These are phyloP conservation scores for Merluccius polli DNA, from an alignment of 2,797 vertebrate genomes.

Conservation along the genomic window DNA sequence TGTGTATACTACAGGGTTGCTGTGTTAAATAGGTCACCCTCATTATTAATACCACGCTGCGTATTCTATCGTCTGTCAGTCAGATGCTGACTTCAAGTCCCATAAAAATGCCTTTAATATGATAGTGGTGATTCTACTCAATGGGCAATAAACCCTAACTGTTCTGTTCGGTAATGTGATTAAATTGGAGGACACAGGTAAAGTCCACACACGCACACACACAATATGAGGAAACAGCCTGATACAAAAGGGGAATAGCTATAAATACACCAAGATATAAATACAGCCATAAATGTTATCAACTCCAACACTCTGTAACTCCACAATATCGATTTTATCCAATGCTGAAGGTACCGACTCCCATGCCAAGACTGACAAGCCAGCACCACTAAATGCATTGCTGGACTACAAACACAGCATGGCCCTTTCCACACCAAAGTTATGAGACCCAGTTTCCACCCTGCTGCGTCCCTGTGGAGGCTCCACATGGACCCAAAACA, in stretches of 20 bases:
- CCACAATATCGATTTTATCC: too few species aligned
- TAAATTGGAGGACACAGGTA: not conserved
- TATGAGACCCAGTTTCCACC: too few species aligned
- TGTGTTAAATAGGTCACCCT: conserved; percentile 57
- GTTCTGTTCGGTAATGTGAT: not conserved
- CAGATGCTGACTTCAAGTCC: conserved; percentile 7
- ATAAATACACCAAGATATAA: too few species aligned
- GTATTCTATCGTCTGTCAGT: conserved; percentile 34
- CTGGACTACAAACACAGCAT: too few species aligned
- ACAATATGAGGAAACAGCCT: not conserved
- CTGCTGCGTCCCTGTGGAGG: too few species aligned
- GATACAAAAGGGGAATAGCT: not conserved
- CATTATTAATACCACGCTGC: conserved; percentile 45
- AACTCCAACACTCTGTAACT: too few species aligned
- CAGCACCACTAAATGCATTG: too few species aligned
- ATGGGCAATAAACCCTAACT: not conserved
- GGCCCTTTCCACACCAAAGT: too few species aligned
- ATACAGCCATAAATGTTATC: too few species aligned
- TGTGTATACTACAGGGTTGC: conserved; percentile 19
- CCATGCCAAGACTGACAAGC: too few species aligned
- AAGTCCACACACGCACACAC: not conserved
- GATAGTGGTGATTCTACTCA: conserved; percentile 15
- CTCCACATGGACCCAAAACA: too few species aligned
- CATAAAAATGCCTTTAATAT: conserved; percentile 17
- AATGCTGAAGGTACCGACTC: too few species aligned